phyloP scores from a whole-genome alignment of 2,888 invertebrate genomes.

The Nineta flava region DNA sequence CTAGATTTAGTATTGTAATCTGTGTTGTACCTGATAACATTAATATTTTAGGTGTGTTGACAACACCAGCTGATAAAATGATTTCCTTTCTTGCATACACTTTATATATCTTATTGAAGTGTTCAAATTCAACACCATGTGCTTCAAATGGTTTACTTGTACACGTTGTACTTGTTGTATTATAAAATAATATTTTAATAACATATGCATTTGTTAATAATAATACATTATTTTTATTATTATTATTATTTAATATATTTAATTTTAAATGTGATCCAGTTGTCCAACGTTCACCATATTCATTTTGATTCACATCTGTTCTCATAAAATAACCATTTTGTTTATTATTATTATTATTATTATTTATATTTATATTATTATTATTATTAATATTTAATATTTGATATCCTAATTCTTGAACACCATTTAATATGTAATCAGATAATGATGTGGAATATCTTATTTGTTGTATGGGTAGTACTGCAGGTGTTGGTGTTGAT shows the following conservation, averaged over 20 bases:
- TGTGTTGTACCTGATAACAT: not conserved
- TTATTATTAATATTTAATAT: not conserved
- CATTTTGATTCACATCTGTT: not conserved
- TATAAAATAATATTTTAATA: not conserved
- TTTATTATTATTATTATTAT: too few species aligned
- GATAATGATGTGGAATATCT: too few species aligned
- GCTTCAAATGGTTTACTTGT: not conserved
- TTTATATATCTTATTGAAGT: not conserved
- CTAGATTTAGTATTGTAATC: too few species aligned
- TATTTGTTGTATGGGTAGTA: too few species aligned
- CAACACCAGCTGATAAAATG: not conserved
- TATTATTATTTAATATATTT: not conserved
- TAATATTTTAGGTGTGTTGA: not conserved
- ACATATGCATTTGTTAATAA: not conserved
- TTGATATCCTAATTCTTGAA: not conserved
- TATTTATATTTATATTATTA: not conserved
- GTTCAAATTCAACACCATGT: not conserved
- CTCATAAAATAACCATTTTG: not conserved
- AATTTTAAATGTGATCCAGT: not conserved
- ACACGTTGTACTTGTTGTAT: not conserved
- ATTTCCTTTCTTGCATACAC: not conserved
- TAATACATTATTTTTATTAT: not conserved
- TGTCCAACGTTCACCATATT: not conserved
- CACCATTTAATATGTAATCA: not conserved
- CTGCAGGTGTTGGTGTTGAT: too few species aligned